Percentiles rank a stretch among this genome's conserved stretches.
Conservation (phyloP, 2,888 invertebrate species). For the Tipula unca region DNA sequence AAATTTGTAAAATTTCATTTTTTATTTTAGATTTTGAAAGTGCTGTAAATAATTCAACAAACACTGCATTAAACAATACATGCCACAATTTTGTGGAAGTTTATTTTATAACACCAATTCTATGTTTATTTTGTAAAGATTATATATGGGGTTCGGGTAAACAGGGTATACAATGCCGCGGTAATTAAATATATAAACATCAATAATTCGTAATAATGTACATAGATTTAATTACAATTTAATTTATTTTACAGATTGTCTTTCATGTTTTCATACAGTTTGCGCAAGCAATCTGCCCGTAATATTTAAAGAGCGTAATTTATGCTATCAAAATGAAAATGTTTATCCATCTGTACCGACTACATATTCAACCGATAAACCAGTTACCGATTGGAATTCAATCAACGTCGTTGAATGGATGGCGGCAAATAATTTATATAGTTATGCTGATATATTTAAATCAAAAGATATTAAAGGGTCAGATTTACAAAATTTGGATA, state of each 20-base stretch:
- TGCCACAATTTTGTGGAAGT: constrained; percentile 23
- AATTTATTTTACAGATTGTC: constrained; percentile 28
- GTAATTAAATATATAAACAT: constrained; percentile 1
- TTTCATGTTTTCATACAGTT: constrained; percentile 28
- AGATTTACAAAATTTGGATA: constrained; percentile 55
- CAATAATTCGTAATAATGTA: background rate
- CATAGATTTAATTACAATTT: no score
- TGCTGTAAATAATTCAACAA: background rate
- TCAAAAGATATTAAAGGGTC: constrained; percentile 61
- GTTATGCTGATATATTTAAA: constrained; percentile 62
- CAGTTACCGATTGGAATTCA: constrained; percentile 59
- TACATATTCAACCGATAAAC: constrained; percentile 35
- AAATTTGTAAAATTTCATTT: background rate
- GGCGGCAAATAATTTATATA: constrained; percentile 62
- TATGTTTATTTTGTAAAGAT: constrained; percentile 26
- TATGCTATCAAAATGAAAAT: constrained; percentile 25
- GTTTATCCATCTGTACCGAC: constrained; percentile 22
- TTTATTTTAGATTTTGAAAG: constrained; percentile 17
- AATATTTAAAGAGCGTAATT: constrained; percentile 17
- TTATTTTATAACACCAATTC: constrained; percentile 24
- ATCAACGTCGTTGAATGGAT: constrained; percentile 66
- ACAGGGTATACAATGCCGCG: constrained; percentile 25
- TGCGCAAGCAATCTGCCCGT: constrained; percentile 20
- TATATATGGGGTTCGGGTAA: constrained; percentile 25
- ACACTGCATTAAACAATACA: constrained; percentile 1